Conservation (phyloP, 2,888 invertebrate species). For the Brachyptera risi region DNA sequence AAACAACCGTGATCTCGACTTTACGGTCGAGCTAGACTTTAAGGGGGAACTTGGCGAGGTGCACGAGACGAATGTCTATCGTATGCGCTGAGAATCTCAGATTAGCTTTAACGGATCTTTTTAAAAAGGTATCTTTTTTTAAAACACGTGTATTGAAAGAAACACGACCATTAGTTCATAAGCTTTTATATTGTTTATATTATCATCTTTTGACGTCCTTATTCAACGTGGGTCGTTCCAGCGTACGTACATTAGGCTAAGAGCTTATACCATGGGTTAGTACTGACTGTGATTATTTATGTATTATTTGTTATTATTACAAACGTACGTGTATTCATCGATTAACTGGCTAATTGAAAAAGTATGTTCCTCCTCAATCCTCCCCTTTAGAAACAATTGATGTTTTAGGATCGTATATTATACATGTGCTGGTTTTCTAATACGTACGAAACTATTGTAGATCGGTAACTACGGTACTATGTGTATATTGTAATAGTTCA, state of each 20-base stretch:
- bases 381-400: too few relatives aligned
- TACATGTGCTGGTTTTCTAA: too few relatives aligned
- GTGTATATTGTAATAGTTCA: too few relatives aligned
- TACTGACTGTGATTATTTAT: constrained; percentile 18
- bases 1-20: constrained; percentile 96
- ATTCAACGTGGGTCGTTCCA: neutral
- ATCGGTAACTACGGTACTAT: too few relatives aligned
- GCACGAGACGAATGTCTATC: constrained; percentile 78
- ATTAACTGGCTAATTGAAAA: too few relatives aligned
- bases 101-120: neutral
- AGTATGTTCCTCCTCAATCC: too few relatives aligned
- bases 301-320: neutral
- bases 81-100: constrained; percentile 71
- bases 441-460: too few relatives aligned
- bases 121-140: constrained; percentile 1
- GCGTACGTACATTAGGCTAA: neutral
- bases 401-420: too few relatives aligned
- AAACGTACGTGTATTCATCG: too few relatives aligned
- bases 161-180: neutral
- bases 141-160: constrained; percentile 10
- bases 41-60: constrained; percentile 84
- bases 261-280: constrained; percentile 19
- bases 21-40: constrained; percentile 88
- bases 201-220: too few relatives aligned
- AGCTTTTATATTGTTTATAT: constrained; percentile 17